Conservation (phyloP, 2,113 vertebrate species). For the Petrocephalus microphthalmus region DNA sequence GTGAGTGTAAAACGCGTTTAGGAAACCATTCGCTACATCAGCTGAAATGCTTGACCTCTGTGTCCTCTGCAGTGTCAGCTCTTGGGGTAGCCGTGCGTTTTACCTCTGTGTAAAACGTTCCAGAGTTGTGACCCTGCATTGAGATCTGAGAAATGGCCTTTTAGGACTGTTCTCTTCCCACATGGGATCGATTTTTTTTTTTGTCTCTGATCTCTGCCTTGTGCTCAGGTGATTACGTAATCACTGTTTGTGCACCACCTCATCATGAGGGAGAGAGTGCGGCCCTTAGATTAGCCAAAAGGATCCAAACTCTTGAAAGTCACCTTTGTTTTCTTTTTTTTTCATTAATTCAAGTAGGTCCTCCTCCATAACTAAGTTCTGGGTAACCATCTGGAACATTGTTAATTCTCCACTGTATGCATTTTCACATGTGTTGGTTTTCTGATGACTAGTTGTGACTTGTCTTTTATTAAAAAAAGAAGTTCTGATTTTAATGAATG, state of each 20-base stretch:
- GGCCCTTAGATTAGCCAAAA: not conserved
- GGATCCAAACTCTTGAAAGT: not conserved
- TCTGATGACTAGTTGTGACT: not conserved
- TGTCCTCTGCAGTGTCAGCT: not conserved
- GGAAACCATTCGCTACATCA: not conserved
- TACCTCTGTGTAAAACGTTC: not conserved
- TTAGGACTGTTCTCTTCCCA: not conserved
- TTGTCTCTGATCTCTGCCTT: not conserved
- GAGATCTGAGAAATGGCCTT: not conserved
- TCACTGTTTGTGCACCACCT: not conserved
- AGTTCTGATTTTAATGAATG: not conserved
- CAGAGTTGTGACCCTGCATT: not conserved
- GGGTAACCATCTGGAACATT: not conserved
- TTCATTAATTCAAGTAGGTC: not conserved
- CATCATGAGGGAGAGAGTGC: not conserved
- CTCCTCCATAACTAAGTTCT: not conserved
- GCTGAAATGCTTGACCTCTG: not conserved
- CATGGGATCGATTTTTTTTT: not conserved
- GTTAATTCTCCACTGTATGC: not conserved
- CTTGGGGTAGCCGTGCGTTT: not conserved
- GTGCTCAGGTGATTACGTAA: slow-evolving; percentile 9
- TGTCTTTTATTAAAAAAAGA: not conserved
- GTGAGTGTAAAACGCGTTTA: not conserved
- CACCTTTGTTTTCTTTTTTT: not conserved
- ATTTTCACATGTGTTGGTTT: not conserved